Base-by-base conservation (phyloP, 1,140 invertebrate genomes). In the Bicyclus anynana region DNA sequence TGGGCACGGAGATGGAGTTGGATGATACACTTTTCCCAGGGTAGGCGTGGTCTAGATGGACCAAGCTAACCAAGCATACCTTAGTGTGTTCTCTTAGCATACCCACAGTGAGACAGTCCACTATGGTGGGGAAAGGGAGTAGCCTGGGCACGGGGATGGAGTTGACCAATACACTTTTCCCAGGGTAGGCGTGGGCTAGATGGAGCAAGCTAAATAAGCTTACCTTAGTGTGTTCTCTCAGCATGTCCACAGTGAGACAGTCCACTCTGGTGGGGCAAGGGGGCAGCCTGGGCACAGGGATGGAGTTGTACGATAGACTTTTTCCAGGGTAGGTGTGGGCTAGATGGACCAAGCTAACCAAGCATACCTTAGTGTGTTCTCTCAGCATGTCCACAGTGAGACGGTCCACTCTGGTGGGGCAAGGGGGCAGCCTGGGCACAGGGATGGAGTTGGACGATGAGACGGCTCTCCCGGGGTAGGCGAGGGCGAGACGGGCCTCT, bases 301-400 rank as follows among this genome's bases (percentile, higher is more conserved):
- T 26, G 7, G 23, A 26, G 23, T 26, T 4, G 7, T 0, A 26
- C 16, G 13, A 47, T 47, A 10, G 12, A 6, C 3, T 26, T 7
- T 3, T 7, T 26, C 23, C 23, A 44, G 18, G 18, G 48, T 50
- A 95, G 61, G 94, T 93, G 3, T 94, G 89, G 0, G 95, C 95
- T 16, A 97, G 83, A 51, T 95, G 93, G 2, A 95, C 95, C 74
- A 16, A 13, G 10, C 27, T 29, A 13, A 35, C 4, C 35, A 42
- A 42, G 10, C 33, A 40, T 12, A 84, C 81, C 73, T 85, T 85
- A 10, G 82, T 83, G 40, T 85, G 82, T 46, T 97, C 95, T 61
- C 95, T 79, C 49, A 95, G 91, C 79, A 96, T 95, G 72, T 97
- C 95, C 4, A 96, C 94, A 46, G 96, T 93, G 5, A 97, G 90